phyloP scores from a whole-genome alignment of 2,888 invertebrate species.

The Electrophaes corylata region DNA sequence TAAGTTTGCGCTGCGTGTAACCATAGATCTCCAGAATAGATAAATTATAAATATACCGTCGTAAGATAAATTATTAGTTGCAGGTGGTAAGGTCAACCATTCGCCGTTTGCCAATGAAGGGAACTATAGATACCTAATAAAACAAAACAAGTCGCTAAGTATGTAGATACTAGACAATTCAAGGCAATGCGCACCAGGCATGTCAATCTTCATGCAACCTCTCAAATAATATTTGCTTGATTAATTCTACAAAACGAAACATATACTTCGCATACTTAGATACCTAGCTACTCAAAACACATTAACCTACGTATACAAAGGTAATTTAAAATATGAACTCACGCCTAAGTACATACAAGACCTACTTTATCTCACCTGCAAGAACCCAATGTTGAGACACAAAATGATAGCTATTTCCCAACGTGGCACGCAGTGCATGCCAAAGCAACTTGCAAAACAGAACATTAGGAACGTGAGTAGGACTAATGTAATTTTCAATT shows the following conservation, averaged over 20 bases:
- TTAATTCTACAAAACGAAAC: too few species aligned
- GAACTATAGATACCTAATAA: background rate
- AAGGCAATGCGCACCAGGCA: too few species aligned
- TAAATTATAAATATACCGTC: too few species aligned
- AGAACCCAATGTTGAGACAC: conserved; percentile 25
- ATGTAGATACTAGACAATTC: too few species aligned
- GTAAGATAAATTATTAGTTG: background rate
- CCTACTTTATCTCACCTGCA: conserved; percentile 1
- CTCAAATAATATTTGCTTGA: too few species aligned
- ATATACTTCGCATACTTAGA: too few species aligned
- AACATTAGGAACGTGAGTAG: conserved; percentile 13
- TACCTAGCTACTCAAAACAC: background rate
- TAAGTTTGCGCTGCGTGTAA: too few species aligned
- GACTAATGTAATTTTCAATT: background rate
- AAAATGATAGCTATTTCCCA: conserved; percentile 31
- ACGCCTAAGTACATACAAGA: background rate
- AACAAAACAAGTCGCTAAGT: background rate
- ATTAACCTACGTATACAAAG: background rate
- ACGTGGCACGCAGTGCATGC: conserved; percentile 27
- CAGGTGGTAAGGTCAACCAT: background rate
- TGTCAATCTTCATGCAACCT: too few species aligned
- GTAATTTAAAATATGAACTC: background rate
- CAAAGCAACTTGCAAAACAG: conserved; percentile 28
- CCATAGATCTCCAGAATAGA: too few species aligned
- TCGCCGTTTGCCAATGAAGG: background rate